phyloP scores from a whole-genome alignment of 2,888 invertebrate genomes.

The Aelia acuminata region DNA sequence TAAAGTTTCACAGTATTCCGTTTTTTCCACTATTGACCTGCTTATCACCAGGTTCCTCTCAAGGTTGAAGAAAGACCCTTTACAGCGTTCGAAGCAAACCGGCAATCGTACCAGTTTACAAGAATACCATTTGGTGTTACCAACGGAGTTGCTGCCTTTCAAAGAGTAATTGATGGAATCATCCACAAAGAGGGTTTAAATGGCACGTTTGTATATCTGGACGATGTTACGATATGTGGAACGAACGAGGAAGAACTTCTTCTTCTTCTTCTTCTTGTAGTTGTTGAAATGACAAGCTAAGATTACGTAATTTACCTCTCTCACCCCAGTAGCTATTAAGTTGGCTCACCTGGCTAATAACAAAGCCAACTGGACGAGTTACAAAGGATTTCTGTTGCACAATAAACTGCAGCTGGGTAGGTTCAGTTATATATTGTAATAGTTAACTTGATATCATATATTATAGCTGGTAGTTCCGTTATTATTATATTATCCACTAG shows the following conservation, averaged over 20 bases:
- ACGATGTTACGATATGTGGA: no score
- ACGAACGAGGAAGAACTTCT: no score
- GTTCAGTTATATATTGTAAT: background rate
- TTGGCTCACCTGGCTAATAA: background rate
- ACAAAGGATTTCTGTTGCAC: slow-evolving; percentile 21
- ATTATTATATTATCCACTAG: no score
- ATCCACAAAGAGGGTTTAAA: no score
- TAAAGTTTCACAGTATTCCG: no score
- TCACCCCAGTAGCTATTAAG: background rate
- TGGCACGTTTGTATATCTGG: no score
- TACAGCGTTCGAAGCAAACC: background rate
- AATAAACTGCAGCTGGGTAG: background rate
- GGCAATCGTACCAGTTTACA: background rate
- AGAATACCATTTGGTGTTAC: background rate
- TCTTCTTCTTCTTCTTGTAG: no score
- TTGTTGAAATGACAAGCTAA: background rate
- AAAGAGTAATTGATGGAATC: no score
- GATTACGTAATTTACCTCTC: background rate
- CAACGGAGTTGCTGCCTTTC: background rate
- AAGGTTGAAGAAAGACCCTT: background rate
- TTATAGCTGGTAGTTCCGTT: background rate
- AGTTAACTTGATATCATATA: background rate
- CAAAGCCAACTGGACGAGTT: slow-evolving; percentile 10
- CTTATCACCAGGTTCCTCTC: no score
- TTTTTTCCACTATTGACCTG: no score